Percentiles rank a stretch among this genome's conserved stretches.
These are phyloP conservation scores for Teinopalpus imperialis DNA, from an alignment of 2,888 invertebrate species.

Conservation along the genomic window DNA sequence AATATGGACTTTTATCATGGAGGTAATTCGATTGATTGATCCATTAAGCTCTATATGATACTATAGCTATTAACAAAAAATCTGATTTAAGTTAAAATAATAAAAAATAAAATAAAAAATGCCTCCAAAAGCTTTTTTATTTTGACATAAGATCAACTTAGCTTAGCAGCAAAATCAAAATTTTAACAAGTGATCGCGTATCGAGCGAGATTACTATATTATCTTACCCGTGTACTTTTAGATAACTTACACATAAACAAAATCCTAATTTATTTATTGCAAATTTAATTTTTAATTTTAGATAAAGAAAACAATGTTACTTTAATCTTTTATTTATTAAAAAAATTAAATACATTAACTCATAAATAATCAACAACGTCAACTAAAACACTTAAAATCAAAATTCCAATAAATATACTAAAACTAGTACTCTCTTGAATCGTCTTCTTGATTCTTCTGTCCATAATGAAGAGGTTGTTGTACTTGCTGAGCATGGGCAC, in stretches of 20 bases:
- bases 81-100: not conserved
- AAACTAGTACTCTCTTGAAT: constrained; percentile 70
- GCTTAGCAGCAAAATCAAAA: no score
- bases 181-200: no score
- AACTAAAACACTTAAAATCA: constrained; percentile 20
- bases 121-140: not conserved
- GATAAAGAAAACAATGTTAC: no score
- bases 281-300: no score
- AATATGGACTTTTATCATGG: not conserved
- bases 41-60: constrained; percentile 5
- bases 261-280: no score
- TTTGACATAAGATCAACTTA: no score
- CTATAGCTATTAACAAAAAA: constrained; percentile 1
- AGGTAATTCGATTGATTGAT: constrained; percentile 3
- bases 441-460: constrained; percentile 52
- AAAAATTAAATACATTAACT: constrained; percentile 16
- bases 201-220: no score
- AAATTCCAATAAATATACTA: constrained; percentile 27
- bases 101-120: constrained; percentile 20
- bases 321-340: constrained; percentile 26
- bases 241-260: no score
- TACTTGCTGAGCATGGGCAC: constrained; percentile 34
- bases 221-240: no score
- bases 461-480: constrained; percentile 61
- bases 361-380: constrained; percentile 17